These are phyloP conservation scores for Takifugu bimaculatus DNA, from an alignment of 2,113 vertebrate species.

Conservation along the genomic window DNA sequence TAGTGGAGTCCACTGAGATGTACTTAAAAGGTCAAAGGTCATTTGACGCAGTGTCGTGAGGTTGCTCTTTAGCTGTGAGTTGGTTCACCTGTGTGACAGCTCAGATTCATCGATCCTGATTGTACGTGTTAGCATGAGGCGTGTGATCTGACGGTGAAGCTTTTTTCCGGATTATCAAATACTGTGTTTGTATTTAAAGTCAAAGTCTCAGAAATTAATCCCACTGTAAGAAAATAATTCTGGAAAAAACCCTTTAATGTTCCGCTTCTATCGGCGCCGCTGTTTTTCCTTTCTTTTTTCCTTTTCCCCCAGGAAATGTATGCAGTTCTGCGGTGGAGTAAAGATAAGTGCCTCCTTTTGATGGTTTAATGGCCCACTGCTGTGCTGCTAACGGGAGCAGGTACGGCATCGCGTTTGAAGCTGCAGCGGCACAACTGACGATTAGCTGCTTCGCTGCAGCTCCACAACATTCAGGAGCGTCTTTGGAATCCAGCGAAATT, in stretches of 20 bases:
- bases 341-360: constrained; percentile 33
- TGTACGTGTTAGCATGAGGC: no score
- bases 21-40: no score
- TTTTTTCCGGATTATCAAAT: background rate
- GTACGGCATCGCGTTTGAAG: constrained; percentile 23
- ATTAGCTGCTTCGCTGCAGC: background rate
- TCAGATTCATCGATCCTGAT: no score
- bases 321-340: constrained; percentile 20
- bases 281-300: constrained; percentile 1
- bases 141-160: background rate
- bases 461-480: background rate
- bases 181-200: background rate
- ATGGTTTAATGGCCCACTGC: constrained; percentile 30
- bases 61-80: no score
- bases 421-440: background rate
- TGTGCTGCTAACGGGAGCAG: constrained; percentile 16
- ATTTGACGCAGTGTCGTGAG: no score
- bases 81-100: no score
- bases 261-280: constrained; percentile 34
- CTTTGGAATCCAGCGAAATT: no score
- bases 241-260: constrained; percentile 39
- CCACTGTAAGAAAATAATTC: constrained; percentile 3
- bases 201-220: constrained; percentile 1
- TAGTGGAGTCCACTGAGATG: no score
- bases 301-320: constrained; percentile 29